phyloP scores from a whole-genome alignment of 2,113 vertebrate species.

The Condylura cristata region DNA sequence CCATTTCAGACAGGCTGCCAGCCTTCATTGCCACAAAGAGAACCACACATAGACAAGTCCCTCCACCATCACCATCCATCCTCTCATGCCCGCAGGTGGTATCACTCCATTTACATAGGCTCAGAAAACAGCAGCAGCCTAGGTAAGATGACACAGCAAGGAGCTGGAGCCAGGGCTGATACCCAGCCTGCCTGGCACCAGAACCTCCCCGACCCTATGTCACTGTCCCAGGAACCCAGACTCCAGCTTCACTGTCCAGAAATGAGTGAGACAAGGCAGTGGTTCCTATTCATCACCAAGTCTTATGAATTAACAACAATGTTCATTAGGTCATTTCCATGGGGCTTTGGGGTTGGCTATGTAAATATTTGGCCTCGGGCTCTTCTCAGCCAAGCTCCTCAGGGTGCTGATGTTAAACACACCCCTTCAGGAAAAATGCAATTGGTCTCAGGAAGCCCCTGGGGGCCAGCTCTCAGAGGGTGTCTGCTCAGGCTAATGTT shows the following conservation, averaged over 20 bases:
- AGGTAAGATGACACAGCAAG: neutral
- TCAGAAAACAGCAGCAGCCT: neutral
- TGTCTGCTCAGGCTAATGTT: slow-evolving; percentile 80
- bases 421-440: slow-evolving; percentile 78
- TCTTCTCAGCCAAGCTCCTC: slow-evolving; percentile 71
- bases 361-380: slow-evolving; percentile 79
- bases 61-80: no score
- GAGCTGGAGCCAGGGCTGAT: neutral
- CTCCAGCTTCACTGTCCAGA: neutral
- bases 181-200: neutral
- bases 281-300: slow-evolving; percentile 59
- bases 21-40: neutral
- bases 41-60: neutral
- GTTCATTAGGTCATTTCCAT: slow-evolving; percentile 78
- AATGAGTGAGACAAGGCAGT: neutral
- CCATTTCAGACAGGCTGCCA: neutral
- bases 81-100: neutral
- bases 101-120: neutral
- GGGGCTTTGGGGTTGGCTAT: slow-evolving; percentile 72
- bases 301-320: slow-evolving; percentile 70
- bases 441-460: slow-evolving; percentile 77
- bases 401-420: slow-evolving; percentile 82
- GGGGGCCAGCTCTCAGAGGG: slow-evolving; percentile 64
- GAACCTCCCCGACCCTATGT: neutral
- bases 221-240: neutral